Evolutionary conservation across 1,140 invertebrate species (phyloP), one percentile per base, ranked within the genome.

Genomic region (Conus betulinus): DNA sequence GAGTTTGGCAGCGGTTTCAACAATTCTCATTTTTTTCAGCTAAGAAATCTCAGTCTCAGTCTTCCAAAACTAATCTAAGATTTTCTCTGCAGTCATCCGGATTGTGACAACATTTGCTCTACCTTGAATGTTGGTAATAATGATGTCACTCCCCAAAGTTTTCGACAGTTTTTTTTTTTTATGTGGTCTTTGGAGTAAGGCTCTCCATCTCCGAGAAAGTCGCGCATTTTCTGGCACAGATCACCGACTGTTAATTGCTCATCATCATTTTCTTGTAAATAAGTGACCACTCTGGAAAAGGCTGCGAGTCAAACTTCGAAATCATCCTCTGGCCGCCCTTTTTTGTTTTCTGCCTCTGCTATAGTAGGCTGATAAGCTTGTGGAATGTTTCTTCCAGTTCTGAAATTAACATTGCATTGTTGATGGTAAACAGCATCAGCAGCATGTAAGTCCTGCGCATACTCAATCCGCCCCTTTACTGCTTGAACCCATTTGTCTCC

Each of bases 181-280:
- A 89, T 89, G 81, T 90, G 76, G 39, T 85, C 78, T 89, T 89
- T 79, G 39, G 39, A 39, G 39, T 39, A 39, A 39, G 39, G 39
- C 39, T 88, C 85, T n/a, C 91, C 88, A 23, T 89, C 85, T 67
- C 86, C 87, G 55, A 81, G 82, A 60, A 74, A 39, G 8, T 79
- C n/a, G 53, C 57, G 20, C 91, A n/a, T 90, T 71, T 60, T 74
- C 13, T 91, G 53, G n/a, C 88, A 71, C 25, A 91, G 79, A 63
- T 91, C 25, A 76, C 8, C 53, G 39, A 91, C 84, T 85, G 91
- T 91, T 53, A 89, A 51, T 85, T 90, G 87, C 67, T 91, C 90
- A 53, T 91, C 85, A 52, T 88, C 90, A 89, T 87, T 89, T 84
- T 88, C 27, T 60, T 84, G 51, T 76, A 90, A 82, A 87, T n/a